Conservation (phyloP, 2,113 vertebrate species). For the Solenodon paradoxus region DNA sequence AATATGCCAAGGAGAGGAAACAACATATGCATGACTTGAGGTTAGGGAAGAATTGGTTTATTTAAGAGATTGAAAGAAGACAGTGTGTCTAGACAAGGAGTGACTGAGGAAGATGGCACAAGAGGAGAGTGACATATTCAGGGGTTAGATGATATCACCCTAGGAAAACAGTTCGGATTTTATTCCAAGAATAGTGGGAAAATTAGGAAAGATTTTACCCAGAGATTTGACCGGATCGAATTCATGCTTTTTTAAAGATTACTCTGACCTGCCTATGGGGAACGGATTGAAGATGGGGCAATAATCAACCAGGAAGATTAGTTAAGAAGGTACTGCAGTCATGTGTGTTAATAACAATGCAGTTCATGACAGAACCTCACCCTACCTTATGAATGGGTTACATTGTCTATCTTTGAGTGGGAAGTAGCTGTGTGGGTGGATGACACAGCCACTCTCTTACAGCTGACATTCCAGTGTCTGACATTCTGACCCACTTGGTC, state of each 20-base stretch:
- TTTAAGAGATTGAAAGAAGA: neutral
- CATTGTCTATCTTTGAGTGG: conserved; percentile 66
- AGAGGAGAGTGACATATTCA: neutral
- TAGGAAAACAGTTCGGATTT: neutral
- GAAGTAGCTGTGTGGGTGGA: conserved; percentile 75
- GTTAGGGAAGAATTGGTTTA: no score
- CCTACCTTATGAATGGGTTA: neutral
- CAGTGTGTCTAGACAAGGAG: neutral
- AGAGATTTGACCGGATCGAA: neutral
- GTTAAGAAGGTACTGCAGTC: neutral
- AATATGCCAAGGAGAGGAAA: neutral
- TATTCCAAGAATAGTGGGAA: neutral
- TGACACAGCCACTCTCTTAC: conserved; percentile 49
- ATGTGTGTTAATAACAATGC: neutral
- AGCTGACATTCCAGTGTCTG: conserved; percentile 67
- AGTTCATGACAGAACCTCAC: conserved; percentile 37
- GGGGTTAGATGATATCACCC: neutral
- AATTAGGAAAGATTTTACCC: neutral
- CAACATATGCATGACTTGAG: neutral
- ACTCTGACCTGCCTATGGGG: neutral
- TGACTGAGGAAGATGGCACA: neutral
- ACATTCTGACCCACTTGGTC: conserved; percentile 47
- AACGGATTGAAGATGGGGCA: neutral
- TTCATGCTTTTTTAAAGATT: neutral
- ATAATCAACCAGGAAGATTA: neutral